Base-by-base conservation (phyloP, 2,888 invertebrate species). In the Polyommatus icarus region DNA sequence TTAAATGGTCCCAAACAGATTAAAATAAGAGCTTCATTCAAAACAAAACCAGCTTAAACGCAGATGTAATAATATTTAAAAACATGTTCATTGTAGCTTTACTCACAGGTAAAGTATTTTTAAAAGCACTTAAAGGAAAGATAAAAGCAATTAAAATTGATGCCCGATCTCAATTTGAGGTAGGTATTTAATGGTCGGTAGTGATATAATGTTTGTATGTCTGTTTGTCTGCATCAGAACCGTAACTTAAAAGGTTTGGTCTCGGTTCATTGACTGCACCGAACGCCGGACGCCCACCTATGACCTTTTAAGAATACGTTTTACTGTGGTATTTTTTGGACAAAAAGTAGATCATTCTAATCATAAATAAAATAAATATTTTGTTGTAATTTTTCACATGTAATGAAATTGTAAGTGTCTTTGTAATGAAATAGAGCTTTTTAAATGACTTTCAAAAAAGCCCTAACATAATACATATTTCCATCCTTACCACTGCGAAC, bases 81-180 rank as follows among this genome's bases (percentile, higher is more conserved):
- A 67, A 61, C 67, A 32, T 67, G 67, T 67, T 18, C 20, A 67
- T 67, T 18, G 20, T 67, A 12, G 3, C 29, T 67, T 20, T 24
- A 20, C 24, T 24, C 61, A 15, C 67, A 18, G 29, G 67, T 67
- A 73, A 46, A 73, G 20, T 46, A 24, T 73, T 73, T 50, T 75
- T 75, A 75, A 75, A 50, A 54, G 75, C 54, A 61, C 76, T 76
- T 61, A 40, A 76, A 76, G 18, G 46, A 54, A 54, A 50, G 50
- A 50, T 50, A 54, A 75, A 75, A 54, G 75, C 29, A 75, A 24
- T 29, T 73, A 72, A 72, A 73, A 46, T 75, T 29, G 75, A 54
- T 75, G 29, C 3, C 50, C 8, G 75, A 20, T 75, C 54, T 46
- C 75, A 1, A 50, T 29, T 18, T 1, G n/a, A n/a, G n/a, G n/a